A percentile compares a stretch with the other conserved stretches of the same genome.
These are phyloP conservation scores for Saguinus oedipus DNA, from an alignment of 2,797 vertebrate genomes.

Conservation along the genomic window DNA sequence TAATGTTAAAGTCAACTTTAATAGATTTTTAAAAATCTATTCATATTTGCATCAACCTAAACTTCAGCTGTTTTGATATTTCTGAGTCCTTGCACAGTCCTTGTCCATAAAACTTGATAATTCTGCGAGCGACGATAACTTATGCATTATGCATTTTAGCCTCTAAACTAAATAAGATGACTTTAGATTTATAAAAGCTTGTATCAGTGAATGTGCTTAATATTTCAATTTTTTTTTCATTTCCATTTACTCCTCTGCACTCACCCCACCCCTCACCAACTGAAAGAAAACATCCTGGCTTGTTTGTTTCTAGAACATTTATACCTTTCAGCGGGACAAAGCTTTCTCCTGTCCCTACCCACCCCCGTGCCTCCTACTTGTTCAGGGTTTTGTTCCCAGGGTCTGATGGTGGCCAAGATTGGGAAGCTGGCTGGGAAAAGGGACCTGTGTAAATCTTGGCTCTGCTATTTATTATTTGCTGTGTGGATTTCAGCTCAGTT, in stretches of 20 bases:
- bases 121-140: not conserved
- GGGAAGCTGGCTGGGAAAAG: not conserved
- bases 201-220: not conserved
- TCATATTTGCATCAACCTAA: not conserved
- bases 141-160: conserved; percentile 31
- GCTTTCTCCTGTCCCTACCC: not conserved
- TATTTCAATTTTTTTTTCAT: not conserved
- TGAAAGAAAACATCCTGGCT: not conserved
- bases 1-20: conserved; percentile 32
- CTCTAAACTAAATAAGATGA: conserved; percentile 3
- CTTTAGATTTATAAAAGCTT: conserved; percentile 19
- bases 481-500: not conserved
- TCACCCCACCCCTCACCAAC: not conserved
- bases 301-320: not conserved
- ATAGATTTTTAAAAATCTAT: not conserved
- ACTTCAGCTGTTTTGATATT: conserved; percentile 33
- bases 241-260: not conserved
- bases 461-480: not conserved
- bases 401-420: not conserved
- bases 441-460: not conserved
- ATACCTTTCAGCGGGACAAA: not conserved
- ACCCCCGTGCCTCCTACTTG: not conserved
- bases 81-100: conserved; percentile 35
- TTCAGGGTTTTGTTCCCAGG: not conserved
- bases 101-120: conserved; percentile 37